These are phyloP conservation scores for Pardalotus punctatus DNA, from an alignment of 2,113 vertebrate genomes.

Conservation along the genomic window DNA sequence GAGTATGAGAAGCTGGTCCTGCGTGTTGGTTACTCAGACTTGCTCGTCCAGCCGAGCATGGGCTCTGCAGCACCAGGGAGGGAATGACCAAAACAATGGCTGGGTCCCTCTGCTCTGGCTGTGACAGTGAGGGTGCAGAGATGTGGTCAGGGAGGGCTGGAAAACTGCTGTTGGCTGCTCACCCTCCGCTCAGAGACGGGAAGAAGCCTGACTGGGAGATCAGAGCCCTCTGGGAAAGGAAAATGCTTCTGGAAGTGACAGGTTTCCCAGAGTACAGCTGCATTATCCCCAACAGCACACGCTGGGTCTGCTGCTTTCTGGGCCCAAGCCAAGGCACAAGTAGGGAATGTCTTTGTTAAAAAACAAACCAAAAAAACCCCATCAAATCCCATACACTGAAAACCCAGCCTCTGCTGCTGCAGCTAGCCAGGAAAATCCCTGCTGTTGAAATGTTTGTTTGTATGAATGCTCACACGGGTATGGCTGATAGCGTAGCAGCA, in stretches of 20 bases:
- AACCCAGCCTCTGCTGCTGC: background rate
- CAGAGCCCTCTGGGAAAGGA: background rate
- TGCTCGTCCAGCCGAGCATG: background rate
- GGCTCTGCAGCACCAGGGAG: background rate
- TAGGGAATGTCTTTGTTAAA: background rate
- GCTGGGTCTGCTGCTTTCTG: background rate
- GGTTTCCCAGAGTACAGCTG: background rate
- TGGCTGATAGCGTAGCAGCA: background rate
- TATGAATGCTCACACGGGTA: background rate
- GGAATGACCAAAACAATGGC: background rate
- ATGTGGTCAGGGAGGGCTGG: background rate
- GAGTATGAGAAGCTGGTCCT: conserved; percentile 13
- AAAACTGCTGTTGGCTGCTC: background rate
- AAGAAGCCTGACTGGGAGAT: background rate
- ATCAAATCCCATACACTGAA: background rate
- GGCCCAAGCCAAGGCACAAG: background rate
- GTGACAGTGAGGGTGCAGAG: background rate
- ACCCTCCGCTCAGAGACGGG: fast-evolving
- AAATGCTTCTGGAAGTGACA: background rate
- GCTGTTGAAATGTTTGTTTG: background rate
- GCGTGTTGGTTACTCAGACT: background rate
- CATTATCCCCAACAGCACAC: fast-evolving
- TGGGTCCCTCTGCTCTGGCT: background rate
- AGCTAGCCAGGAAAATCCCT: background rate
- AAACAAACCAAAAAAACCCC: background rate